Evolutionary conservation across 1,140 invertebrate genomes (phyloP), one percentile per base, ranked within the genome.

Genomic region (Atta colombica): DNA sequence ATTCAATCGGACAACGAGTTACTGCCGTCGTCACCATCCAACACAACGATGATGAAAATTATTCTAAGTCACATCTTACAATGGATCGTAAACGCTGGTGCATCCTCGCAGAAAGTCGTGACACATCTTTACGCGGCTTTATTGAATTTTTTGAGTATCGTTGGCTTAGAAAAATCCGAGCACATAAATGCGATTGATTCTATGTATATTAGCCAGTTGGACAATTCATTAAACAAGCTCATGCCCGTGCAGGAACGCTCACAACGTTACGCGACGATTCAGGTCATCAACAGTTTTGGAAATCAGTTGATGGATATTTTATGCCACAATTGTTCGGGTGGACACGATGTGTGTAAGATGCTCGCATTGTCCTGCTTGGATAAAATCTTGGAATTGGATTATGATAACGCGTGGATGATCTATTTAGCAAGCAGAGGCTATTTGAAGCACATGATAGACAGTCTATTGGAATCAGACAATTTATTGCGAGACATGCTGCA

Each of bases 261-360:
- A 2, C 93, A 95, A 55, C 92, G 93, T 14, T 95, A 90, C 49
- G 90, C 92, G 3, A 94, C 92, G 2, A 93, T 93, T 58, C 93
- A 97, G 85, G 96, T 97, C 0, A 96, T 98, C 60, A 95, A 96
- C 1, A 95, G 96, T 5, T 98, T 98, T 92, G 98, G 98, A 0
- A 97, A 98, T 80, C 97, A 97, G 92, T 94, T 99, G 18, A 97
- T 98, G 93, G 97, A 98, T 89, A 97, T 98, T 45, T 95, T 99
- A 39, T 98, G 98, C 91, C 96, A 97, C 80, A 98, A 99, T 95
- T 98, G 97, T 84, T 98, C 98, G 10, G 97, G 97, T 16, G 98
- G 98, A 0, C 98, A 99, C 93, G 98, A 99, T 91, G 97, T 99
- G 25, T 98, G 98, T 92, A 97, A 98, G 94, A 98, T 99, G 97